Conservation (phyloP, 1,140 invertebrate species). For the Magallana angulata region DNA sequence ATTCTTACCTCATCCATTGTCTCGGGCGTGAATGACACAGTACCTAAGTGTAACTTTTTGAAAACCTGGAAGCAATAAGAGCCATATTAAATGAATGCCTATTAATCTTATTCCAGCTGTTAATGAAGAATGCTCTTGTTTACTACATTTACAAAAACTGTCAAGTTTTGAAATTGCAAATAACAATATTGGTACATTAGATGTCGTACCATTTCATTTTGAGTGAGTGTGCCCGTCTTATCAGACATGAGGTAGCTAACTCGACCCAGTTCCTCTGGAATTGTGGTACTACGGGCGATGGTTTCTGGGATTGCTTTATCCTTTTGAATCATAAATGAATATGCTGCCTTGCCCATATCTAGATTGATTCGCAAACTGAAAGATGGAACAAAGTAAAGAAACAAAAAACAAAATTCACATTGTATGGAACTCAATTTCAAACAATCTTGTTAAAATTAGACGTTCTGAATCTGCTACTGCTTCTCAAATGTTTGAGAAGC, state of each 20-base stretch:
- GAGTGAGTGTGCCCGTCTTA: conserved; percentile 99
- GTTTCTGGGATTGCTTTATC: conserved; percentile 96
- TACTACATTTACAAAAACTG: no score
- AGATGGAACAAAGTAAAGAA: conserved; percentile 44
- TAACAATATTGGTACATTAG: not conserved
- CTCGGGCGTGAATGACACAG: conserved; percentile 88
- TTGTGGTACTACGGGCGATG: conserved; percentile 98
- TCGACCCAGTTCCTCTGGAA: conserved; percentile 93
- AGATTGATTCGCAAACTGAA: conserved; percentile 96
- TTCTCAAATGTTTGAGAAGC: no score
- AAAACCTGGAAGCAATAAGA: conserved; percentile 83
- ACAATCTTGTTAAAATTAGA: no score
- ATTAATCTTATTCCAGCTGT: no score
- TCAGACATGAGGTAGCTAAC: conserved; percentile 97
- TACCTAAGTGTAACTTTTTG: conserved; percentile 94
- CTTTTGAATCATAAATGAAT: conserved; percentile 96
- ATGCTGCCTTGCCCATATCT: conserved; percentile 99
- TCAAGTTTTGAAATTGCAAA: no score
- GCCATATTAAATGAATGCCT: no score
- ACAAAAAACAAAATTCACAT: no score
- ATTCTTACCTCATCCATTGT: conserved; percentile 90
- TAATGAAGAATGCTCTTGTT: no score
- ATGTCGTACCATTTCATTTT: conserved; percentile 94
- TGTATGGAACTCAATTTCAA: no score
- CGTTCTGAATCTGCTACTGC: no score